phyloP scores from a whole-genome alignment of 2,888 invertebrate species.

The Agonum fuliginosum region DNA sequence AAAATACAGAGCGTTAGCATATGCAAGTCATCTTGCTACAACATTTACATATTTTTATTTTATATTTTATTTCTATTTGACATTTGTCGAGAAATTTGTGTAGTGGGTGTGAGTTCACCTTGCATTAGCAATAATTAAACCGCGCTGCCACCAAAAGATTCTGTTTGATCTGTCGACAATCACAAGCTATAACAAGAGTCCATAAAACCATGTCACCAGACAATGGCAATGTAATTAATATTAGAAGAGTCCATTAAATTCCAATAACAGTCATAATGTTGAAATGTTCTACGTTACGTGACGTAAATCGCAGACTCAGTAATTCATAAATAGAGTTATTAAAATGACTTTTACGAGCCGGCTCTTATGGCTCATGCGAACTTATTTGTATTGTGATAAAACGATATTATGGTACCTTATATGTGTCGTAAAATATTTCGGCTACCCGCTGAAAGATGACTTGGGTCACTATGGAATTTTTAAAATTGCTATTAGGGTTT shows the following conservation, averaged over 20 bases:
- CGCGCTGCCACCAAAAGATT: neutral
- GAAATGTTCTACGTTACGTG: constrained; percentile 24
- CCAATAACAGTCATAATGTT: constrained; percentile 33
- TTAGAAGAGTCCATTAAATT: constrained; percentile 19
- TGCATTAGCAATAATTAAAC: neutral
- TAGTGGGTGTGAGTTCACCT: no score
- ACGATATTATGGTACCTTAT: constrained; percentile 42
- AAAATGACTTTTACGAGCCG: constrained; percentile 45
- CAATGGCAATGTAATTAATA: constrained; percentile 38
- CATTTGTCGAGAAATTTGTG: no score
- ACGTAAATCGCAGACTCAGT: constrained; percentile 36
- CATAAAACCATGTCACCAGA: constrained; percentile 32
- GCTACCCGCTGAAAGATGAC: constrained; percentile 25
- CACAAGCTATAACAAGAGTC: neutral
- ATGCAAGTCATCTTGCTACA: no score
- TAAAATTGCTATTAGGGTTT: constrained; percentile 20
- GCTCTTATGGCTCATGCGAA: constrained; percentile 33
- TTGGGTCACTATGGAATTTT: constrained; percentile 18
- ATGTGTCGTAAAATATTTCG: constrained; percentile 50
- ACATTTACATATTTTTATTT: no score
- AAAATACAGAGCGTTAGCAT: no score
- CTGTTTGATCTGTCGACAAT: neutral
- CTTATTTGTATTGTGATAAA: constrained; percentile 53
- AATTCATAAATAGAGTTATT: constrained; percentile 53
- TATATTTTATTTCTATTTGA: no score